phyloP scores from a whole-genome alignment of 2,113 vertebrate species.

The Oncorhynchus tshawytscha region DNA sequence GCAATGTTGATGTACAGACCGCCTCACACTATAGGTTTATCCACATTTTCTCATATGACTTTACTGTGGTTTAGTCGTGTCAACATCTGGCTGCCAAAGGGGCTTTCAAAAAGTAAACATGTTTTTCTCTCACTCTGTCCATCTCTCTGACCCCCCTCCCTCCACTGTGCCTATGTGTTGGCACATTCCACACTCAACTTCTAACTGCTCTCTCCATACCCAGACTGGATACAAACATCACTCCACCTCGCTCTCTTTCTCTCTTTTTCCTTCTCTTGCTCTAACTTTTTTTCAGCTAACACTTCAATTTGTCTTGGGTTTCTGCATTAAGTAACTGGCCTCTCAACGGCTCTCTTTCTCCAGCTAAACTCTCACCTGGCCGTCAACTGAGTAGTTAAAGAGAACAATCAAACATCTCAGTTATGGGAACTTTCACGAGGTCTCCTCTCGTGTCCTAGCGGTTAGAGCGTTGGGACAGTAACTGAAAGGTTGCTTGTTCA shows the following conservation, averaged over 20 bases:
- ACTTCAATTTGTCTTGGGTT: too few relatives aligned
- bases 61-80: neutral
- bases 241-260: neutral
- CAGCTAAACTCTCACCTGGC: constrained; percentile 41
- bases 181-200: neutral
- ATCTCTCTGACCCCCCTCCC: neutral
- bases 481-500: too few relatives aligned
- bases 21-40: neutral
- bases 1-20: neutral
- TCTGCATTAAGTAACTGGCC: neutral
- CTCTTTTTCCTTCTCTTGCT: neutral
- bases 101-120: neutral
- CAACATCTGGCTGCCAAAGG: neutral
- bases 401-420: constrained; percentile 23
- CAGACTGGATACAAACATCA: neutral
- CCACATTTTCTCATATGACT: neutral
- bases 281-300: neutral
- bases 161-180: neutral
- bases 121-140: constrained; percentile 19
- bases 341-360: too few relatives aligned
- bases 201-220: neutral
- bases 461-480: too few relatives aligned
- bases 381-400: constrained; percentile 14
- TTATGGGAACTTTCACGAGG: constrained; percentile 33
- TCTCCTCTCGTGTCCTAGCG: neutral